Base-by-base conservation (phyloP, 2,888 invertebrate genomes). In the Leuctra nigra region DNA sequence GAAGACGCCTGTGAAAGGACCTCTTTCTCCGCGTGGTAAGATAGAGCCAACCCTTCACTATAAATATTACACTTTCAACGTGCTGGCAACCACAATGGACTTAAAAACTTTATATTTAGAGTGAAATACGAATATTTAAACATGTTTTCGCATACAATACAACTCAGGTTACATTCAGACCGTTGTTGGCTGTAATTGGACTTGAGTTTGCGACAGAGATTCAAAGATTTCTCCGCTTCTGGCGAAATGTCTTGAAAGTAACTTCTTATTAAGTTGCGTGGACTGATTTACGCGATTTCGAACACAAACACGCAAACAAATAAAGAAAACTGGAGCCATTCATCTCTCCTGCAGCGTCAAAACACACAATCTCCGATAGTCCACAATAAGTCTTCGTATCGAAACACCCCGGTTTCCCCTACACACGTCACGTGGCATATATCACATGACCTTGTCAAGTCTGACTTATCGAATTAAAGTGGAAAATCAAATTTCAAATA, bases 261-360 rank as follows among this genome's bases (percentile, higher is more conserved):
- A 39, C 39, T 39, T 11, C 9, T 20, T 22, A 22, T 44, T 20
- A 23, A 44, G 44, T 44, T 44, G 23, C 44, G 44, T 23, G 13
- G 7, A 46, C 54, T 54, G 57, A 57, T 57, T 57, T 57, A 57
- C 57, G 53, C 53, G 29, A 20, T 18, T 18, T 24, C 53, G 29
- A 53, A 54, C 38, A 53, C 57, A 57, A 57, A 54, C 25, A 46
- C 54, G 33, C 44, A 23, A 29, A 54, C 46, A 54, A 44, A 35
- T 46, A 54, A 54, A 54, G 54, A 54, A 54, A 58, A 20, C 33
- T 35, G 55, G 41, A 54, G 53, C 59, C 57, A 59, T 59, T 59
- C 57, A 59, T 59, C 59, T 59, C 50, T 54, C 50, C 33, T 50
- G n/a, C 35, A 16, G 41, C 50, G 59, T 59, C 59, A 59, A 57